Conservation (phyloP, 2,797 vertebrate genomes). For the Adrianichthys oophorus region DNA sequence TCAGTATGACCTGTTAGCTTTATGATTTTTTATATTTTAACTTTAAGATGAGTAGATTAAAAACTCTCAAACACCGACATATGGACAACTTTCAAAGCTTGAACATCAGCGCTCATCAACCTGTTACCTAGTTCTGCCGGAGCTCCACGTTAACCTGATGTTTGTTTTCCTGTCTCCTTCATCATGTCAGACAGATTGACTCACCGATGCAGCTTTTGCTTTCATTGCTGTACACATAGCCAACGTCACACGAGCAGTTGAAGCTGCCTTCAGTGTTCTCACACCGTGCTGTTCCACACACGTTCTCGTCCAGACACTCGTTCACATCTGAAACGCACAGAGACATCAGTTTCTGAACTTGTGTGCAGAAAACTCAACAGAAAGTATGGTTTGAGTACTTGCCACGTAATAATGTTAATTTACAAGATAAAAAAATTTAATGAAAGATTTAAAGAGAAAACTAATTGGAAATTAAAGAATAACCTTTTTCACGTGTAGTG, state of each 20-base stretch:
- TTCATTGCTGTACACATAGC: constrained; percentile 82
- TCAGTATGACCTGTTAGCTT: neutral
- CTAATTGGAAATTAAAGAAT: too few relatives aligned
- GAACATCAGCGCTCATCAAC: constrained; percentile 27
- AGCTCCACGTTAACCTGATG: constrained; percentile 23
- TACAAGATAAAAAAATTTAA: too few relatives aligned
- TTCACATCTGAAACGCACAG: constrained; percentile 84
- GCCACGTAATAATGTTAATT: too few relatives aligned
- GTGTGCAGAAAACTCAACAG: neutral
- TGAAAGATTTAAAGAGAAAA: too few relatives aligned
- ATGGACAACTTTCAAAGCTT: too few relatives aligned
- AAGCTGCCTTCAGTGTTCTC: constrained; percentile 84
- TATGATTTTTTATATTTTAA: neutral
- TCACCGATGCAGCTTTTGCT: constrained; percentile 88
- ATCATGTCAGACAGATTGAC: constrained; percentile 20
- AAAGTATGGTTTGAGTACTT: neutral
- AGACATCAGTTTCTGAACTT: constrained; percentile 2
- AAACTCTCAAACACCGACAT: too few relatives aligned
- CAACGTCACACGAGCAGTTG: constrained; percentile 86
- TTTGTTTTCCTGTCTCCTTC: neutral
- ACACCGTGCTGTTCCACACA: constrained; percentile 89
- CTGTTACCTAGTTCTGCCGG: constrained; percentile 57
- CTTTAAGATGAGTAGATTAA: too few relatives aligned
- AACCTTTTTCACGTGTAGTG: too few relatives aligned
- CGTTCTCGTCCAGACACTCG: constrained; percentile 79